These are phyloP conservation scores for Beris morrisii DNA, from an alignment of 2,888 invertebrate genomes.

Conservation along the genomic window DNA sequence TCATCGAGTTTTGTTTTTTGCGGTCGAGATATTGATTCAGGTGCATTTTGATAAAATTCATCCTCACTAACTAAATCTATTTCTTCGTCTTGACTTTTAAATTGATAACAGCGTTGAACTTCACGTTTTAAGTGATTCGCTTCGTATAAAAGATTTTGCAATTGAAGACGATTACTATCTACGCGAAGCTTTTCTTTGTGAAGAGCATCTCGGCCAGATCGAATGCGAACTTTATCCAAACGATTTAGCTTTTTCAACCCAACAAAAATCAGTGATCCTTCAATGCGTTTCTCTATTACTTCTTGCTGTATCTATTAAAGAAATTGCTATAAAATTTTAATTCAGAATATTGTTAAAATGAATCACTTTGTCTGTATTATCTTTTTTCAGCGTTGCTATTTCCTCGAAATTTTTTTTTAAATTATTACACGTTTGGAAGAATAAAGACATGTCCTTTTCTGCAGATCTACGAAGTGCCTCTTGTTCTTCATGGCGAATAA, in stretches of 20 bases:
- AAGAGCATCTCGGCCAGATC: constrained; percentile 78
- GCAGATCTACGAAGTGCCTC: constrained; percentile 34
- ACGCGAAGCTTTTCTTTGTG: constrained; percentile 84
- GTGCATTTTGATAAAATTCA: constrained; percentile 82
- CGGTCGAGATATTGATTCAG: constrained; percentile 66
- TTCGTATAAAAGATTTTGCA: constrained; percentile 94
- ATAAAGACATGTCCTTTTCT: constrained; percentile 36
- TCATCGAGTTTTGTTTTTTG: constrained; percentile 68
- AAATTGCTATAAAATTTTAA: constrained; percentile 15
- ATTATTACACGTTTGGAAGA: constrained; percentile 60
- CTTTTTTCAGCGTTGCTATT: constrained; percentile 67
- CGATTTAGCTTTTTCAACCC: constrained; percentile 87
- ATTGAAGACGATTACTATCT: constrained; percentile 84
- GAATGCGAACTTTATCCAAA: constrained; percentile 84
- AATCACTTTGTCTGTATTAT: constrained; percentile 61
- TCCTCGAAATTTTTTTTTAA: constrained; percentile 69
- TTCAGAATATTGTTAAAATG: constrained; percentile 28
- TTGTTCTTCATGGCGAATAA: constrained; percentile 38
- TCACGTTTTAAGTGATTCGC: constrained; percentile 91
- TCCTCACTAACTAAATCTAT: constrained; percentile 83
- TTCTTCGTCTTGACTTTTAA: constrained; percentile 92
- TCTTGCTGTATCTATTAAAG: constrained; percentile 61
- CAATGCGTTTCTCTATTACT: constrained; percentile 68
- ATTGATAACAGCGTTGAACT: constrained; percentile 91
- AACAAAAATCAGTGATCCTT: constrained; percentile 77